These are phyloP conservation scores for Chalcis sispes DNA, from an alignment of 2,888 invertebrate genomes.

Conservation along the genomic window DNA sequence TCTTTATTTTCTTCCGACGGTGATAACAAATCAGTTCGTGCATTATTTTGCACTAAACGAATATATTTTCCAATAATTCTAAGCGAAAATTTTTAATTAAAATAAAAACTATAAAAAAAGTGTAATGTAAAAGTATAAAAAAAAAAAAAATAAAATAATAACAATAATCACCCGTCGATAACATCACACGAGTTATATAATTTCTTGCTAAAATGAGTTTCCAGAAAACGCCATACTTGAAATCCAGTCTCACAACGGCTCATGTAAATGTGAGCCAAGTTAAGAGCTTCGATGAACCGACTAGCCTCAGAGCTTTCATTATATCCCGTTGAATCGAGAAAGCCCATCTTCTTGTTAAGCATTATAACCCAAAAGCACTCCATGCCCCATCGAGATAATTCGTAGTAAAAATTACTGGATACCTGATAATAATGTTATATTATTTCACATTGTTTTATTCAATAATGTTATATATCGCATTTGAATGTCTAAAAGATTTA, in stretches of 20 bases:
- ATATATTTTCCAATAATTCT: conserved; percentile 81
- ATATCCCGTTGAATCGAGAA: conserved; percentile 78
- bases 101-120: too few relatives aligned
- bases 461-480: too few relatives aligned
- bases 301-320: conserved; percentile 79
- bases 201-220: conserved; percentile 80
- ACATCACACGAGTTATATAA: conserved; percentile 80
- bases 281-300: conserved; percentile 79
- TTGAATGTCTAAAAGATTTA: too few relatives aligned
- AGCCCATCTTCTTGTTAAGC: conserved; percentile 80
- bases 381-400: conserved; percentile 77
- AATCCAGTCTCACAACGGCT: conserved; percentile 81
- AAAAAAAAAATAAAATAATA: background rate
- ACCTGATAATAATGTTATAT: conserved; percentile 65
- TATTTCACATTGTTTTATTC: too few relatives aligned
- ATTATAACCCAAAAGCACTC: conserved; percentile 76
- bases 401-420: conserved; percentile 71
- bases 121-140: too few relatives aligned
- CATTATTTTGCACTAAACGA: conserved; percentile 63
- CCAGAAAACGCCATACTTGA: conserved; percentile 81
- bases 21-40: conserved; percentile 61
- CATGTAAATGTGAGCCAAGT: conserved; percentile 79
- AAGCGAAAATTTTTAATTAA: conserved; percentile 55
- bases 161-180: conserved; percentile 78
- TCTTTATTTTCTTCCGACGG: background rate